Conservation (phyloP, 2,888 invertebrate species). For the Trisateles emortualis region DNA sequence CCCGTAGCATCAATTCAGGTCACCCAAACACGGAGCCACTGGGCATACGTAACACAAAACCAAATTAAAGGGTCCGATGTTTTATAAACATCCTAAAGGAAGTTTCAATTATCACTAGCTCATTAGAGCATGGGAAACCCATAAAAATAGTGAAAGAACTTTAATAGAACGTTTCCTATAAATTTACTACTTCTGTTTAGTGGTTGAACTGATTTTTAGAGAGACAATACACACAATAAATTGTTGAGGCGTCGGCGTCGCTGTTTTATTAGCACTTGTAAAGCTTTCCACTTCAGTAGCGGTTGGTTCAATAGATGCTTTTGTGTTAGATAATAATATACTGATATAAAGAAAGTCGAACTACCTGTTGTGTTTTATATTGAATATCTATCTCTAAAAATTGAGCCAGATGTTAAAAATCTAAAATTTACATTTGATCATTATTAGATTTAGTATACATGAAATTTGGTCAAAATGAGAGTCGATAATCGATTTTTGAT, state of each 20-base stretch:
- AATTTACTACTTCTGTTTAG: constrained; percentile 20
- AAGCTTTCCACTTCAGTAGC: neutral
- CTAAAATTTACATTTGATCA: too few relatives aligned
- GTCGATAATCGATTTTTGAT: neutral
- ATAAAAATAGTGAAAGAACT: constrained; percentile 61
- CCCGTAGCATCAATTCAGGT: constrained; percentile 24
- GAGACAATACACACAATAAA: neutral
- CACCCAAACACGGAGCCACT: constrained; percentile 32
- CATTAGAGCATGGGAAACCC: constrained; percentile 68
- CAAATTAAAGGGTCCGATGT: constrained; percentile 53
- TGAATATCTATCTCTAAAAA: too few relatives aligned
- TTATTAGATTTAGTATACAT: too few relatives aligned
- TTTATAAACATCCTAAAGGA: constrained; percentile 59
- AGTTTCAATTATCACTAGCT: constrained; percentile 70
- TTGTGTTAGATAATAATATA: neutral
- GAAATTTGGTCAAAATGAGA: too few relatives aligned
- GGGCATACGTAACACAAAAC: constrained; percentile 48
- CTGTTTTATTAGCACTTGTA: constrained; percentile 11
- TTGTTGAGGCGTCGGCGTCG: neutral
- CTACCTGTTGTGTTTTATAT: neutral
- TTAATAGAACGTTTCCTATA: constrained; percentile 50
- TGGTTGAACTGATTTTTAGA: constrained; percentile 6
- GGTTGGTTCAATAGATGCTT: neutral
- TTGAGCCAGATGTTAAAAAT: too few relatives aligned
- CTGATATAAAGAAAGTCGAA: too few relatives aligned